A percentile compares a stretch with the other conserved stretches of the same genome.
phyloP scores from a whole-genome alignment of 2,113 vertebrate species.

The Pampusana beccarii region DNA sequence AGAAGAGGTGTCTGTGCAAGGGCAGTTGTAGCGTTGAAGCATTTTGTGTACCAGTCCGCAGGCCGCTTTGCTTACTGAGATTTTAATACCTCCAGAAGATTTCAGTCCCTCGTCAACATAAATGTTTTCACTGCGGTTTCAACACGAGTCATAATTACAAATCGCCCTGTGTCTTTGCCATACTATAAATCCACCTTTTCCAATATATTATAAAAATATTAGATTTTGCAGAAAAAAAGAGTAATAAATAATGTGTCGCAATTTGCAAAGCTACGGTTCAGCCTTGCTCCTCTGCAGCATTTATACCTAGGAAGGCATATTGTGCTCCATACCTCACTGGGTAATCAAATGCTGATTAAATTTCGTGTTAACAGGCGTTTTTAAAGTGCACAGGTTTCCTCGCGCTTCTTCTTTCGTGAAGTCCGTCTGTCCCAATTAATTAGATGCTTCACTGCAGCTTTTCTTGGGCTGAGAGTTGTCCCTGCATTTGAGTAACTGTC shows the following conservation, averaged over 20 bases:
- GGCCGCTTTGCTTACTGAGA: background rate
- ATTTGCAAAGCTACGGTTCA: background rate
- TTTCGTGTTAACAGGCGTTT: background rate
- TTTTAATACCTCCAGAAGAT: background rate
- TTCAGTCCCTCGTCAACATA: background rate
- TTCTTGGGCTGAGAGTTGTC: background rate
- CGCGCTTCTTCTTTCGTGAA: background rate
- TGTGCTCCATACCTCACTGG: too few species aligned
- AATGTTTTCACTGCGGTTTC: background rate
- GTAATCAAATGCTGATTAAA: background rate
- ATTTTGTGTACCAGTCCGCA: fast-evolving
- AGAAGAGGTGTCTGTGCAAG: background rate
- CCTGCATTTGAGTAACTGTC: background rate
- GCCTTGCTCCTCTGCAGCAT: background rate
- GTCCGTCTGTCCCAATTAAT: background rate
- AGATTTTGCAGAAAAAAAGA: background rate
- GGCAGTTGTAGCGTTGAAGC: background rate
- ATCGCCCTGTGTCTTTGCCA: background rate
- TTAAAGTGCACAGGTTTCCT: background rate
- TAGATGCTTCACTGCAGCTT: background rate
- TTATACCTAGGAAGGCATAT: background rate
- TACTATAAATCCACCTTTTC: background rate
- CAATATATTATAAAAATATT: background rate
- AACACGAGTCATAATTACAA: background rate
- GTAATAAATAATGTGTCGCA: background rate